Conservation (phyloP, 2,113 vertebrate species). For the Melanocharis versteri region DNA sequence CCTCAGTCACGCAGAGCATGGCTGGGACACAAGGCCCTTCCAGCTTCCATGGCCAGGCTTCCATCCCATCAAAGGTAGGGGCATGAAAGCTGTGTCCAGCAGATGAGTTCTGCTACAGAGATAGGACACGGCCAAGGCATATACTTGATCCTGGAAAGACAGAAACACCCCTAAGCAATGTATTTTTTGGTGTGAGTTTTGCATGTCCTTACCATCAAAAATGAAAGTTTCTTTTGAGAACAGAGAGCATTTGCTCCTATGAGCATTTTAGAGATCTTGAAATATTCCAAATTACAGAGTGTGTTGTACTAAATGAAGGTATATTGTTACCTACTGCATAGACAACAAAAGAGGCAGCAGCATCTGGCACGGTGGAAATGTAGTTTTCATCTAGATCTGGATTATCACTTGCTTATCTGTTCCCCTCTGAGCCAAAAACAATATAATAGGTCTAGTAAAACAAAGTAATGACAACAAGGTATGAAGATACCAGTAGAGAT, state of each 20-base stretch:
- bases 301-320: neutral
- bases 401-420: neutral
- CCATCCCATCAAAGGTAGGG: neutral
- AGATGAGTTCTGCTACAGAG: neutral
- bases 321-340: neutral
- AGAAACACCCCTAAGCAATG: neutral
- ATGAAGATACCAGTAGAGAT: neutral
- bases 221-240: neutral
- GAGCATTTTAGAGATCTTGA: neutral
- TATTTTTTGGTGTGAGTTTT: neutral
- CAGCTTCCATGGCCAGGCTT: neutral
- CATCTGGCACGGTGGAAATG: neutral
- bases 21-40: neutral
- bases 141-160: neutral
- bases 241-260: neutral
- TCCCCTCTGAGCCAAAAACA: neutral
- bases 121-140: rapidly evolving
- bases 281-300: neutral
- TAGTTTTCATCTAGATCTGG: neutral
- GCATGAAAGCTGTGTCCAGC: neutral
- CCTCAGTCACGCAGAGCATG: neutral
- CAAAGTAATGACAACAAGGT: neutral
- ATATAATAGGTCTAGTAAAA: neutral
- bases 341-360: neutral
- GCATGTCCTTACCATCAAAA: neutral